phyloP scores from a whole-genome alignment of 2,888 invertebrate genomes.

The Lasioglossum oenotherae region DNA sequence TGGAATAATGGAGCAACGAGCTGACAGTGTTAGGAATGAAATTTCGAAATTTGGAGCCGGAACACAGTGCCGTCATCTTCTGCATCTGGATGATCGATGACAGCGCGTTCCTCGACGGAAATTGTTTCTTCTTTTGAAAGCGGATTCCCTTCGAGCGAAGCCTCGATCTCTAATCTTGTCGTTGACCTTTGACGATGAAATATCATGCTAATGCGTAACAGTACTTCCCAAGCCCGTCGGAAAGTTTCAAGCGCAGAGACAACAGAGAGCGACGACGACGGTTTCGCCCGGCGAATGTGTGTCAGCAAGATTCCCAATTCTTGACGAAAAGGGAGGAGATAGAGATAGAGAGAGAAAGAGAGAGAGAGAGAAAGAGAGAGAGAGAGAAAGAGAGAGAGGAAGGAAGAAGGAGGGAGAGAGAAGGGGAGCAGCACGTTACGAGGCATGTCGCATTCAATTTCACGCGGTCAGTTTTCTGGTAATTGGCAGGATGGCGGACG shows the following conservation, averaged over 20 bases:
- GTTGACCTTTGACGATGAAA: constrained; percentile 27
- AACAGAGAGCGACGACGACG: background rate
- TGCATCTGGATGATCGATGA: constrained; percentile 12
- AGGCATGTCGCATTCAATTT: constrained; percentile 68
- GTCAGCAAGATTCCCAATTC: constrained; percentile 44
- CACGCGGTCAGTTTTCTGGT: constrained; percentile 68
- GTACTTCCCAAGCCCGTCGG: constrained; percentile 5
- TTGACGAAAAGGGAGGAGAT: constrained; percentile 27
- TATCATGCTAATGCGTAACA: constrained; percentile 23
- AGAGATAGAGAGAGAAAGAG: background rate
- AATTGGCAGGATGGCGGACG: constrained; percentile 55
- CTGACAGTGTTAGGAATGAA: background rate
- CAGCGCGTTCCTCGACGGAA: background rate
- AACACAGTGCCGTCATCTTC: background rate
- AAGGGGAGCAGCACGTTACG: constrained; percentile 40
- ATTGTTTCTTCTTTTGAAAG: background rate
- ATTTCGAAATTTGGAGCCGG: background rate
- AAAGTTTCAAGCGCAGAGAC: constrained; percentile 14
- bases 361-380: background rate
- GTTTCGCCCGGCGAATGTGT: background rate
- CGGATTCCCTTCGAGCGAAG: background rate
- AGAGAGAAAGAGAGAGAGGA: constrained; percentile 5
- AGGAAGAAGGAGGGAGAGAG: background rate
- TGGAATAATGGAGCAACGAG: background rate
- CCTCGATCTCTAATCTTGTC: constrained; percentile 23